Base-by-base conservation (phyloP, 2,113 vertebrate genomes). In the Nanorana parkeri region DNA sequence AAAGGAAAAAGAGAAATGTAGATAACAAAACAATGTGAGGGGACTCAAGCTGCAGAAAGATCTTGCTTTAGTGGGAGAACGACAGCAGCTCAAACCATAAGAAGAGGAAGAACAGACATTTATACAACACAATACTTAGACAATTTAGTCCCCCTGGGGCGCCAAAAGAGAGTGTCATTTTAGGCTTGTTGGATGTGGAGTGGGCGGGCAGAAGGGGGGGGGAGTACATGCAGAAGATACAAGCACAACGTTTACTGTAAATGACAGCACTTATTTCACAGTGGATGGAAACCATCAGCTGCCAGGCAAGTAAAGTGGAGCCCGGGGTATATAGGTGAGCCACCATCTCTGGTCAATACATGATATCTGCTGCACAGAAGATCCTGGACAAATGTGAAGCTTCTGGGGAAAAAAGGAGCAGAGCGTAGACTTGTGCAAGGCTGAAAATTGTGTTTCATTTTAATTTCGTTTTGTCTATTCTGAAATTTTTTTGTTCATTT, bases 21-120 rank as follows among this genome's bases (percentile, higher is more conserved):
- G n/a, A 81, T 74, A 81, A 74, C 60, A 74, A 80, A 74, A 81
- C 61, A 81, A 75, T 75, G 41, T 32, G 10, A 72, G 51, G 52
- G 60, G 29, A 61, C 36, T 60, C 28, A 47, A 67, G 54, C 51
- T 47, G 52, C 32, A 60, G 71, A n/a, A 11, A 74, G 23, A 69
- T 16, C 52, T 73, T 52, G 24, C 24, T 82, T 29, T 56, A 66
- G 20, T 65, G 51, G 51, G 52, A 67, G 77, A 55, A 68, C 61
- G 55, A 56, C 71, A 66, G 61, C 61, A 13, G 51, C 47, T 81
- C 7, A 75, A 76, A 76, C n/a, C 51, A 41, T 58, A 21, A 51
- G 41, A 68, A 68, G 51, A 11, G 17, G 41, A 23, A 32, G 52
- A 76, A 47, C 28, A 58, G 64, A 60, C 72, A 47, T 76, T 83